Evolutionary conservation across 2,113 vertebrate genomes (phyloP).

Genomic region (Ammodytes marinus): DNA sequence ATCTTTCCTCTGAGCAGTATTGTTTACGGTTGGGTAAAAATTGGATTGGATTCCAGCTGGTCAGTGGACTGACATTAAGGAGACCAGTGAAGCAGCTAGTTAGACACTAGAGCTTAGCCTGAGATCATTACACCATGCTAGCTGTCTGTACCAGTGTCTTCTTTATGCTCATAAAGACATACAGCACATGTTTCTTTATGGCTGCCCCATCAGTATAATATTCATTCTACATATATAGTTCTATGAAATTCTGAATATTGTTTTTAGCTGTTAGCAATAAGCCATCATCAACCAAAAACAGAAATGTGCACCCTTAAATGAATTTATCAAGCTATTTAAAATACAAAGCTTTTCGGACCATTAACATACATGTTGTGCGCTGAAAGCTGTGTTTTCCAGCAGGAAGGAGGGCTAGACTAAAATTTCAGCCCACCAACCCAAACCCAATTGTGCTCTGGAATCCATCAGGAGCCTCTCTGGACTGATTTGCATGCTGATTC

Average conservation of each 20-base stretch:
- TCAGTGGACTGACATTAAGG: conserved; percentile 63
- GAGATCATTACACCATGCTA: conserved; percentile 53
- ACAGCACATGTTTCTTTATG: not conserved
- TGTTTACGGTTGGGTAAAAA: conserved; percentile 57
- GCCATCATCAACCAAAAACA: not conserved
- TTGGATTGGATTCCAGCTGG: conserved; percentile 54
- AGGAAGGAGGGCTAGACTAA: conserved; percentile 1
- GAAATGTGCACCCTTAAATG: conserved; percentile 1
- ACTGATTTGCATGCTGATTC: conserved; percentile 57
- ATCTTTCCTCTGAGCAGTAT: conserved; percentile 27
- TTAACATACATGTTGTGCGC: not conserved
- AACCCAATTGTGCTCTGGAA: conserved; percentile 27
- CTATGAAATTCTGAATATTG: not conserved
- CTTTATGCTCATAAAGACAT: conserved; percentile 11
- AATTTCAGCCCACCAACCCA: conserved; percentile 31
- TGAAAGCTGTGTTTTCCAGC: conserved; percentile 20
- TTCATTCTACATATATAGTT: not conserved
- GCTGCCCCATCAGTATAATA: not conserved
- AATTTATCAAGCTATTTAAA: conserved; percentile 8
- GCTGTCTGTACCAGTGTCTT: conserved; percentile 22
- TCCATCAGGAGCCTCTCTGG: conserved; percentile 42
- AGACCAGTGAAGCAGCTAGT: conserved; percentile 76
- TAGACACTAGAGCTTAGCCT: conserved; percentile 57
- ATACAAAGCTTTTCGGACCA: not conserved
- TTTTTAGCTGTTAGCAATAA: not conserved